phyloP scores from a whole-genome alignment of 2,797 vertebrate species.

The Eleutherodactylus coqui region DNA sequence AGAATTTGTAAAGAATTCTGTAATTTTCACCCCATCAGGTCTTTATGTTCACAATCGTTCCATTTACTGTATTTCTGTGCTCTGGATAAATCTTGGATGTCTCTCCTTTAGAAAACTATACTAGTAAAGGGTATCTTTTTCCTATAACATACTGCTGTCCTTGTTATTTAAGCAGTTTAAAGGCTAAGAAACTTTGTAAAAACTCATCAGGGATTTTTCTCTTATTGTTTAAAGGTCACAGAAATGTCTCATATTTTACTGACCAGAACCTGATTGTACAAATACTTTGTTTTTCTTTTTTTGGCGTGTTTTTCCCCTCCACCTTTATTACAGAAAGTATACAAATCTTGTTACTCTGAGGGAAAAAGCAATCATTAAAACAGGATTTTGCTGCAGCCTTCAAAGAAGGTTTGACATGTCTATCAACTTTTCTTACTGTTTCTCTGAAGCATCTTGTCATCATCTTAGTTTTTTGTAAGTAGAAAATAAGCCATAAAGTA shows the following conservation, averaged over 20 bases:
- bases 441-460: conserved; percentile 16
- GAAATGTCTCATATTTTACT: not conserved
- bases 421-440: conserved; percentile 32
- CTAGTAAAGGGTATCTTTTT: not conserved
- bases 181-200: conserved; percentile 1
- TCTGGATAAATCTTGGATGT: not conserved
- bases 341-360: conserved; percentile 37
- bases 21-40: too few species aligned
- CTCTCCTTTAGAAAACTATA: not conserved
- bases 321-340: conserved; percentile 24
- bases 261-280: conserved; percentile 20
- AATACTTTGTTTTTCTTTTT: conserved; percentile 14
- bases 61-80: not conserved
- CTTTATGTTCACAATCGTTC: too few species aligned
- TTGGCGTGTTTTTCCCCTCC: not conserved
- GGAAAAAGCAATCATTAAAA: conserved; percentile 39
- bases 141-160: not conserved
- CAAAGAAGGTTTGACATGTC: conserved; percentile 30
- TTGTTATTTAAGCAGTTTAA: not conserved
- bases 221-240: conserved; percentile 13
- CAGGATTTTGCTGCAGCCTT: conserved; percentile 7
- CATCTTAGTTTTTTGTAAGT: conserved; percentile 7
- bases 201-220: not conserved
- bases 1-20: too few species aligned
- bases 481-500: not conserved